Percentiles rank a stretch among this genome's conserved stretches.
phyloP scores from a whole-genome alignment of 2,797 vertebrate genomes.

The Melopsittacus undulatus region DNA sequence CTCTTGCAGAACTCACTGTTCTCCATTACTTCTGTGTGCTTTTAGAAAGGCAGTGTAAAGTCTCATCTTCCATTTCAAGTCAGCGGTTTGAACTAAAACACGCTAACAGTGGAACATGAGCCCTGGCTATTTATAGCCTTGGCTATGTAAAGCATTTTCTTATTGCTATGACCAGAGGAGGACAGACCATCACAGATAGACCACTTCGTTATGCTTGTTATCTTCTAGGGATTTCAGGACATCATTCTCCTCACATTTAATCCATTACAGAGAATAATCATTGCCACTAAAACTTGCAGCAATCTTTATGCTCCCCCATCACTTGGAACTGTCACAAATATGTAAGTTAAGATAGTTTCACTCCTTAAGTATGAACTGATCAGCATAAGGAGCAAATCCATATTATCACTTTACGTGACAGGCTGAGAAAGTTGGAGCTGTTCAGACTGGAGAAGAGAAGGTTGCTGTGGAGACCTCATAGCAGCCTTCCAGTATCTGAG shows the following conservation, averaged over 20 bases:
- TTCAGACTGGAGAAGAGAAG: background rate
- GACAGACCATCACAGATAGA: background rate
- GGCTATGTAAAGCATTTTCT: constrained; percentile 27
- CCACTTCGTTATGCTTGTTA: background rate
- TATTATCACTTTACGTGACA: background rate
- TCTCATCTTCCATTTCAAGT: constrained; percentile 47
- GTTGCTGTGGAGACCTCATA: background rate
- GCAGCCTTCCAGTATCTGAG: no score
- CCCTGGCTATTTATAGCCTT: constrained; percentile 73
- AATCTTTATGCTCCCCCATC: background rate
- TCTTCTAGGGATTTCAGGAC: background rate
- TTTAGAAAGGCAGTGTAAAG: constrained; percentile 33
- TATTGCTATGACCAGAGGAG: constrained; percentile 14
- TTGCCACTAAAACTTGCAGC: background rate
- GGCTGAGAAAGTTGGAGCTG: background rate
- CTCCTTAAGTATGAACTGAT: background rate
- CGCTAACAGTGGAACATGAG: constrained; percentile 67
- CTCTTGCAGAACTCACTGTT: background rate
- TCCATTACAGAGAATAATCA: background rate
- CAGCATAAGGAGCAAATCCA: background rate
- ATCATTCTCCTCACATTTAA: background rate
- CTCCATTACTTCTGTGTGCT: background rate
- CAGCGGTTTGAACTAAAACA: constrained; percentile 64
- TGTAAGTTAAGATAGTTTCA: accelerated
- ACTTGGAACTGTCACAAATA: background rate